These are phyloP conservation scores for Oryzias curvinotus DNA, from an alignment of 2,113 vertebrate species.

Conservation along the genomic window DNA sequence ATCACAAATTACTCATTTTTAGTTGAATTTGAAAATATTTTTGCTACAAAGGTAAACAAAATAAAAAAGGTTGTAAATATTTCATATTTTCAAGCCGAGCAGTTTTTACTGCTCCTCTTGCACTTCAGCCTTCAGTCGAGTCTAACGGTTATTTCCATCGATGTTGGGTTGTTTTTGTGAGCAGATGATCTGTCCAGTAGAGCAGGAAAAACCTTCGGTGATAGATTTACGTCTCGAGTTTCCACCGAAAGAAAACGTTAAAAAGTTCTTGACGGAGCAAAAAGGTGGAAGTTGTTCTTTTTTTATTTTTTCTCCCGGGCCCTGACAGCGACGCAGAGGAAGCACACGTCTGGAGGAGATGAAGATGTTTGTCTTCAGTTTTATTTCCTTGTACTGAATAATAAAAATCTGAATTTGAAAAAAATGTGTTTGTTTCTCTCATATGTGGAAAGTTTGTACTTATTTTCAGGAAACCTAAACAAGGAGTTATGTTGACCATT, in stretches of 20 bases:
- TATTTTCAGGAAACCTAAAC: not conserved
- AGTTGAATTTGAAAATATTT: constrained; percentile 25
- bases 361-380: constrained; percentile 63
- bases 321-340: constrained; percentile 37
- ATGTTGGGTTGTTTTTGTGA: constrained; percentile 57
- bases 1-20: constrained; percentile 13
- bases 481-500: too few species aligned
- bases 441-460: constrained; percentile 20
- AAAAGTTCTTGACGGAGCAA: not conserved
- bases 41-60: constrained; percentile 30
- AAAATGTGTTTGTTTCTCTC: constrained; percentile 52
- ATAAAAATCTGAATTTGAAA: constrained; percentile 77
- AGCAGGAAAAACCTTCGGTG: constrained; percentile 25
- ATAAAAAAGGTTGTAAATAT: constrained; percentile 15
- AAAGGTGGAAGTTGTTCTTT: constrained; percentile 8
- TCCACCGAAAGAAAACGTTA: constrained; percentile 32
- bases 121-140: not conserved
- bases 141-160: constrained; percentile 17
- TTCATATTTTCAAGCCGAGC: constrained; percentile 40
- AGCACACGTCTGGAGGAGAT: constrained; percentile 54
- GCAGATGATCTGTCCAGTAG: constrained; percentile 29
- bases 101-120: constrained; percentile 42
- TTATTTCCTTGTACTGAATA: constrained; percentile 75
- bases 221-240: constrained; percentile 34
- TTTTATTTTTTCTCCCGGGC: constrained; percentile 13